Evolutionary conservation across 2,888 invertebrate genomes (phyloP).

Genomic region (Brachylomia viminalis): DNA sequence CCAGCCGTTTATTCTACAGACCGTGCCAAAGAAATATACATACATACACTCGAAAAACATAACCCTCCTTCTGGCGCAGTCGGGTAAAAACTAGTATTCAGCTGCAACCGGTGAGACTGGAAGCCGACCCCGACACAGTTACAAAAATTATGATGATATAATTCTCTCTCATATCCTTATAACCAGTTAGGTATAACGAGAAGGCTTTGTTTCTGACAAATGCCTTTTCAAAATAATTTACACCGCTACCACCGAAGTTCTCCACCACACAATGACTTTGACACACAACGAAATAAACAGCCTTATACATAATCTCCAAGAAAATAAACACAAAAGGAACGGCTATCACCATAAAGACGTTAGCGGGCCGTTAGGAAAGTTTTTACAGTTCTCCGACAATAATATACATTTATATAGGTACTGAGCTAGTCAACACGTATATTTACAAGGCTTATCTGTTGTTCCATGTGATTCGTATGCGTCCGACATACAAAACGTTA

Average conservation of each 20-base stretch:
- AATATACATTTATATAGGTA: constrained; percentile 46
- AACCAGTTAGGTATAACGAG: no score
- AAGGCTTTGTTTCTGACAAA: not conserved
- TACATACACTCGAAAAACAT: no score
- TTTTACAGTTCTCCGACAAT: constrained; percentile 53
- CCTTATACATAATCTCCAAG: constrained; percentile 27
- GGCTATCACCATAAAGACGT: constrained; percentile 57
- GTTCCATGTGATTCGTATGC: constrained; percentile 79
- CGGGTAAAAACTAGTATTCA: no score
- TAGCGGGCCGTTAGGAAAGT: constrained; percentile 57
- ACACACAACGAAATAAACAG: constrained; percentile 33
- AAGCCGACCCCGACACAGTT: no score
- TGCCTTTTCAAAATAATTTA: not conserved
- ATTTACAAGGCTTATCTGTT: constrained; percentile 74
- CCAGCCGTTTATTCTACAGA: no score
- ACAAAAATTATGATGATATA: no score
- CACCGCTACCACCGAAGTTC: not conserved
- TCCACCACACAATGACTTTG: not conserved
- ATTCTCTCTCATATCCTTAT: no score
- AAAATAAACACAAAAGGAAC: constrained; percentile 40
- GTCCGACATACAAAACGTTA: constrained; percentile 76
- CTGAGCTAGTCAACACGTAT: constrained; percentile 68
- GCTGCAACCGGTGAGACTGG: no score
- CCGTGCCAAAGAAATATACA: no score
- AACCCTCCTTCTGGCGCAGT: no score